These are phyloP conservation scores for Cyprinodon diabolis DNA, from an alignment of 2,797 vertebrate species.

Conservation along the genomic window DNA sequence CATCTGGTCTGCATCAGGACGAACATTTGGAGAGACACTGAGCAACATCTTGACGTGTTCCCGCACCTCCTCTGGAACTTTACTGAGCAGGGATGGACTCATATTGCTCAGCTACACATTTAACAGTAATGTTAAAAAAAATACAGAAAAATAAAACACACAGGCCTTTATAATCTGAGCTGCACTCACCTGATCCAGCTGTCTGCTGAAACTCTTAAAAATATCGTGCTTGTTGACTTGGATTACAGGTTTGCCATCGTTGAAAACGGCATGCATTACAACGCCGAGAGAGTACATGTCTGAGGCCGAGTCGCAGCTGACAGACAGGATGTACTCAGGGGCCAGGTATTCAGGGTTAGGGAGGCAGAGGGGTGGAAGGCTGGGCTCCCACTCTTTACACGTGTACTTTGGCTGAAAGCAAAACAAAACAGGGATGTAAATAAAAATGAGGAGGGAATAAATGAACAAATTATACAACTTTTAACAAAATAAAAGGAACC, in stretches of 20 bases:
- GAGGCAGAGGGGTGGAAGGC: constrained; percentile 92
- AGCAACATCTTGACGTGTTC: constrained; percentile 95
- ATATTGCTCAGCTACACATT: constrained; percentile 89
- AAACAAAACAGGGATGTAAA: constrained; percentile 5
- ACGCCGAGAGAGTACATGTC: constrained; percentile 99
- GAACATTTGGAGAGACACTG: constrained; percentile 91
- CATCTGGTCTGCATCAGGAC: constrained; percentile 97
- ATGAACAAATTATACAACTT: not conserved
- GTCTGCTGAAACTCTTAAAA: constrained; percentile 98
- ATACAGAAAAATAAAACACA: not conserved
- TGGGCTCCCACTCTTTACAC: constrained; percentile 99
- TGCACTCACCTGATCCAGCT: constrained; percentile 92
- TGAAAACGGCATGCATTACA: constrained; percentile 93
- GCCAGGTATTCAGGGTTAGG: constrained; percentile 98
- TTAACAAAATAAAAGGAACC: constrained; percentile 68
- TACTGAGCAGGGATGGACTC: constrained; percentile 85
- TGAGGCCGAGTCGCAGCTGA: constrained; percentile 96
- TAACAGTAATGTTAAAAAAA: not conserved
- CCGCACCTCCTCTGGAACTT: constrained; percentile 91
- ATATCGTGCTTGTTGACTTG: constrained; percentile 98
- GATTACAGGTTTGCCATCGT: constrained; percentile 96
- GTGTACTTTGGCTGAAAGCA: constrained; percentile 86
- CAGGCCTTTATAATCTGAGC: not conserved
- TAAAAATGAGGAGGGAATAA: not conserved
- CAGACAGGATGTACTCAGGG: constrained; percentile 97